Evolutionary conservation across 2,113 vertebrate species (phyloP), one percentile per base, ranked within the genome.

Genomic region (Tichodroma muraria): DNA sequence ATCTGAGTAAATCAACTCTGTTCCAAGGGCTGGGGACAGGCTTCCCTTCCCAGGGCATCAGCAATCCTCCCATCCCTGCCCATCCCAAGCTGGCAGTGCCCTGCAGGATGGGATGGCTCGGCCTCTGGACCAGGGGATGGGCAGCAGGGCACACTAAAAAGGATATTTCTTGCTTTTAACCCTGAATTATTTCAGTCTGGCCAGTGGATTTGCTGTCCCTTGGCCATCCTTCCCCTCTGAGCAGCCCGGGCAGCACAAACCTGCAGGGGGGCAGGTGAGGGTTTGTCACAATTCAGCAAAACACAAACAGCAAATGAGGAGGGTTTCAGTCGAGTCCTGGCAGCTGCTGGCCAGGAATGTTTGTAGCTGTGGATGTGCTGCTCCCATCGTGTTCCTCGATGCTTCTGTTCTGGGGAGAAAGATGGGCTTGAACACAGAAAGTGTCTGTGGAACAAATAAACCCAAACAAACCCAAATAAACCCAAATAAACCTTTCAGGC

Each of bases 201-300:
- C 63, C 78, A 53, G 64, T 16, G 80, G 80, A 71, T 70, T 42
- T 89, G 95, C 92, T 54, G 60, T 85, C 14, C 80, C 66, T 25
- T 60, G 80, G 80, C 80, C 52, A 30, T 56, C 83, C 47, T 40
- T n/a, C 75, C 89, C 89, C 9, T 6, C 30, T 64, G 47, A 89
- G 66, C 4, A 96, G 79, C 52, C 17, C 71, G 89, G 94, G 93
- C 77, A 64, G 91, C 71, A 17, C 87, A n/a, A 60, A 77, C 31
- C 52, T 84, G 65, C 73, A 38, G 65, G 47, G 87, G 84, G 80
- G 83, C 88, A 91, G 92, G 86, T 70, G 92, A 72, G 81, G 92
- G 92, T 97, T 91, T 95, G 95, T 80, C 88, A 88, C 85, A 85
- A 76, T 68, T 75, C 49, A 94, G 85, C 65, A 88, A 85, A 96